A percentile compares a stretch with the other conserved stretches of the same genome.
Conservation (phyloP, 2,113 vertebrate species). For the Gobio gobio region DNA sequence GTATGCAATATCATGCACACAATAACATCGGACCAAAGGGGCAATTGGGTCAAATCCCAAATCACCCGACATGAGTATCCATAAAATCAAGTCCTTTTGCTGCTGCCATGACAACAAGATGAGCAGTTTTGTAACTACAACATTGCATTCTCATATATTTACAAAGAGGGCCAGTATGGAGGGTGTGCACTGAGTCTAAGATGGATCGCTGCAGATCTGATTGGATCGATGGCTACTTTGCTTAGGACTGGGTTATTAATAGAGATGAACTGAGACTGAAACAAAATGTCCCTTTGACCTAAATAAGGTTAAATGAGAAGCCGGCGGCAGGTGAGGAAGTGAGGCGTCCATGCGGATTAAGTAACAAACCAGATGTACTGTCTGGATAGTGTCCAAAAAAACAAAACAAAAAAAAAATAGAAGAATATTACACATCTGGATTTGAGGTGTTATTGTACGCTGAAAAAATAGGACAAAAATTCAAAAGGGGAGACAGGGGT, state of each 20-base stretch:
- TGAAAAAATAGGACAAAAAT: slow-evolving; percentile 8
- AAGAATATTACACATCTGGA: slow-evolving; percentile 10
- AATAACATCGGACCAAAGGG: not conserved
- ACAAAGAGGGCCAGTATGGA: not conserved
- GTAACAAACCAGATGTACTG: slow-evolving; percentile 19
- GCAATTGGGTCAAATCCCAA: not conserved
- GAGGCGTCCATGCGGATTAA: not conserved
- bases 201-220: not conserved
- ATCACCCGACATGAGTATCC: not conserved
- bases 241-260: not conserved
- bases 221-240: not conserved
- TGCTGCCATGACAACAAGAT: slow-evolving; percentile 19
- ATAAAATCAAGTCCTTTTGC: not conserved
- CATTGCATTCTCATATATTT: not conserved
- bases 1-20: not conserved
- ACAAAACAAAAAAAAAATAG: not conserved
- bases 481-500: not conserved
- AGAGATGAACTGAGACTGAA: not conserved
- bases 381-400: not conserved
- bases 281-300: slow-evolving; percentile 24
- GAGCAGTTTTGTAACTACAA: slow-evolving; percentile 11
- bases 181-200: not conserved
- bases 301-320: slow-evolving; percentile 5
- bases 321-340: not conserved
- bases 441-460: not conserved